Base-by-base conservation (phyloP, 2,797 vertebrate species). In the Enteromius trimaculatus region DNA sequence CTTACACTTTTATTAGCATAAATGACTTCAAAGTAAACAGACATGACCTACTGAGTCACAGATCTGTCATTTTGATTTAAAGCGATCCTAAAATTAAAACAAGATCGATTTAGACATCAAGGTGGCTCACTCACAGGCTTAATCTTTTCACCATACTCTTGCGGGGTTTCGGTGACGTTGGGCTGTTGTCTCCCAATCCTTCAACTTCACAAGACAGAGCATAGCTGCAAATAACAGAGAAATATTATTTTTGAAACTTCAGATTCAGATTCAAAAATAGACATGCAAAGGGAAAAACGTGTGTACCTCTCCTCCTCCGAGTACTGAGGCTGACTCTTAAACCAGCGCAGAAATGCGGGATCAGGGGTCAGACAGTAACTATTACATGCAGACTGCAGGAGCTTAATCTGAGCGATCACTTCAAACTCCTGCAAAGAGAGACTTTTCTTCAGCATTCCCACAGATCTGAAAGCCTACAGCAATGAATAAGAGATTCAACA, bases 111-210 rank as follows among this genome's bases (percentile, higher is more conserved):
- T 31, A 23, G 29, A 51, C 29, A 17, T 42, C 0, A 64, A 23
- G 17, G 66, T 21, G 17, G 29, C 55, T 37, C 75, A 97, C 98
- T 98, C 91, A 99, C 98, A 97, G 94, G 90, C 98, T 99, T 47
- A 99, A 94, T 69, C 97, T 96, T 93, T 99, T 99, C 92, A 98
- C 97, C 97, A 99, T 95, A 91, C 98, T 99, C 79, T 97, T 98
- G 82, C 96, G 93, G 31, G 96, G 94, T 89, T 97, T 98, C 0
- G 96, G 96, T 0, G 94, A 97, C 0, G 96, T 96, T 23, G 97
- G 92, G 13, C 94, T 97, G 87, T 94, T 88, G 23, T 98, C 97
- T 0, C 95, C 93, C 0, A 96, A 88, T 1, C 95, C 94, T 92
- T 99, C 97, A 0, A 96, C 92, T 92, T 97, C 96, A 79, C 96